phyloP scores from a whole-genome alignment of 2,113 vertebrate genomes.

The Sigmodon hispidus region DNA sequence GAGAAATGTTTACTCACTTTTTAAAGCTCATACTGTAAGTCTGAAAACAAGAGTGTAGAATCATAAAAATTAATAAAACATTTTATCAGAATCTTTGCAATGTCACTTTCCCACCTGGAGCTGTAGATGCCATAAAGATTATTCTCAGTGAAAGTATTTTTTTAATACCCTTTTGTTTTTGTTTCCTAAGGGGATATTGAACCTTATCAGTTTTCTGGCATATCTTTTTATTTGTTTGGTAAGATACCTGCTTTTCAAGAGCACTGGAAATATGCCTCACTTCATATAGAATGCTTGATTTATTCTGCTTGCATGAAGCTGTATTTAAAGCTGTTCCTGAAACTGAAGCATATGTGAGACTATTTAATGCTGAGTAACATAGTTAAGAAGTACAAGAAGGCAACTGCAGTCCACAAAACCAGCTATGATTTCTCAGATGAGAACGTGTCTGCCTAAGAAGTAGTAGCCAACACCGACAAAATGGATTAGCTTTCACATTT shows the following conservation, averaged over 20 bases:
- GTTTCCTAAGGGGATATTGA: constrained; percentile 23
- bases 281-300: background rate
- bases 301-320: background rate
- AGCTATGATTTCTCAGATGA: background rate
- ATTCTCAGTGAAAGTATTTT: constrained; percentile 14
- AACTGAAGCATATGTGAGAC: background rate
- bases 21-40: constrained; percentile 38
- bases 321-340: background rate
- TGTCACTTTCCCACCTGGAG: constrained; percentile 16
- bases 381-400: background rate
- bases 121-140: constrained; percentile 6
- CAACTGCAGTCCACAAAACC: background rate
- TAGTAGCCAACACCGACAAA: background rate
- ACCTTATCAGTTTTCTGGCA: background rate
- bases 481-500: background rate
- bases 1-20: constrained; percentile 3
- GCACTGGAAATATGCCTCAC: constrained; percentile 16
- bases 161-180: background rate
- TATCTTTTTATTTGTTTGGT: background rate
- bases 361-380: background rate
- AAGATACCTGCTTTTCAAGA: background rate
- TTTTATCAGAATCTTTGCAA: constrained; percentile 31
- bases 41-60: constrained; percentile 18
- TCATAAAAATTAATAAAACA: constrained; percentile 28
- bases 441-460: background rate